A percentile compares a stretch with the other conserved stretches of the same genome.
Conservation (phyloP, 2,888 invertebrate species). For the Drosophila pseudotalamancana region DNA sequence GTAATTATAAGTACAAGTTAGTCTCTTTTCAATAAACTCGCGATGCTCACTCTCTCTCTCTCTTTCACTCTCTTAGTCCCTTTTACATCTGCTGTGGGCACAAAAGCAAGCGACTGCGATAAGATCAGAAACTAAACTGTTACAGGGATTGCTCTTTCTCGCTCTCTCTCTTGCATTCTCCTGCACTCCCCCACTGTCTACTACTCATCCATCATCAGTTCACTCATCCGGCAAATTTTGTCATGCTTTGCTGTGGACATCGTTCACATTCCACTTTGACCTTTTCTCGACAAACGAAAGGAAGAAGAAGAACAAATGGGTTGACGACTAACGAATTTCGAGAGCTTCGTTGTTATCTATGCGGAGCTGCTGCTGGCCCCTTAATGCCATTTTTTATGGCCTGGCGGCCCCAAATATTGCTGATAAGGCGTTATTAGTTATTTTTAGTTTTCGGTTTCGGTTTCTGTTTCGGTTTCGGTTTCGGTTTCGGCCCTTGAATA, state of each 20-base stretch:
- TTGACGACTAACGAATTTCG: not conserved
- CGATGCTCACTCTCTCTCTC: not conserved
- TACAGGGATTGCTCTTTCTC: not conserved
- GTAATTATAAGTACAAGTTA: no score
- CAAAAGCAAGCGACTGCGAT: constrained; percentile 3
- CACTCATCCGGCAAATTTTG: constrained; percentile 9
- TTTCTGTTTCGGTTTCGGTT: constrained; percentile 4
- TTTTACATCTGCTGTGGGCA: not conserved
- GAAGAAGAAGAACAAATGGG: not conserved
- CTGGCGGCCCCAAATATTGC: constrained; percentile 13
- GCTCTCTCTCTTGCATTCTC: no score
- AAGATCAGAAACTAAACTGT: not conserved
- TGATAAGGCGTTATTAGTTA: constrained; percentile 40
- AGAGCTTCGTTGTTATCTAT: constrained; percentile 33
- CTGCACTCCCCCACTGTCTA: no score
- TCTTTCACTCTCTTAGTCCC: not conserved
- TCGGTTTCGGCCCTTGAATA: constrained; percentile 13
- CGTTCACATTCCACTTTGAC: not conserved
- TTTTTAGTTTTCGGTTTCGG: constrained; percentile 36
- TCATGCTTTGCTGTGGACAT: not conserved
- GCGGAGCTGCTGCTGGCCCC: constrained; percentile 6
- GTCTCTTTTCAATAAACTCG: no score
- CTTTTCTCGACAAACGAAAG: constrained; percentile 1
- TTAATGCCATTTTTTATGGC: constrained; percentile 26
- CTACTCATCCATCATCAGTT: constrained; percentile 1